phyloP scores from a whole-genome alignment of 2,797 vertebrate genomes.

The Capromys pilorides region DNA sequence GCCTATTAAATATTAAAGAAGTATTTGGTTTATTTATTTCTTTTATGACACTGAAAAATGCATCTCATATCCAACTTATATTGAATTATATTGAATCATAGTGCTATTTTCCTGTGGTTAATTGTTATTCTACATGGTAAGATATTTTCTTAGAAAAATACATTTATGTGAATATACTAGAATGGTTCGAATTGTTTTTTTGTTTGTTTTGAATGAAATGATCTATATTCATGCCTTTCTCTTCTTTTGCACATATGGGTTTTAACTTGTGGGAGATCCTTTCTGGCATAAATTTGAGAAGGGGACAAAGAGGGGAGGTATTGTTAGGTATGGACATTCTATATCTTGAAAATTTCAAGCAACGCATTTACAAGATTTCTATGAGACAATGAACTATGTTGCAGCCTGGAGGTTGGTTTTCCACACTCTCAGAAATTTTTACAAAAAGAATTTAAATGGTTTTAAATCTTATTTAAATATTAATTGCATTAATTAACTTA shows the following conservation, averaged over 20 bases:
- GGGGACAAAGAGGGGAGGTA: background rate
- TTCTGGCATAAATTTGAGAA: background rate
- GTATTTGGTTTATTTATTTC: conserved; percentile 43
- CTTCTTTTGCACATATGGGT: background rate
- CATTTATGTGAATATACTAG: background rate
- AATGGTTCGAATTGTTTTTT: background rate
- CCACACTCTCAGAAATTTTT: background rate
- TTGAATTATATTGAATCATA: background rate
- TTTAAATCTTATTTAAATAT: background rate
- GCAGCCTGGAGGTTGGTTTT: background rate
- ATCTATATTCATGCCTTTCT: background rate
- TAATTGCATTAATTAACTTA: background rate
- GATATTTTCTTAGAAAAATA: background rate
- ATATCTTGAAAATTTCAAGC: background rate
- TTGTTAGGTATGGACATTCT: background rate
- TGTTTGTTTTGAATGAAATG: background rate
- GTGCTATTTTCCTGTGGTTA: background rate
- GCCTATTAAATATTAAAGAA: background rate
- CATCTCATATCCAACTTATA: background rate
- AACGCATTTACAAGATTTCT: background rate
- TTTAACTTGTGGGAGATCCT: background rate
- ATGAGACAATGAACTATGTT: background rate
- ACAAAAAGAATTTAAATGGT: background rate
- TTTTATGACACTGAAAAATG: conserved; percentile 16
- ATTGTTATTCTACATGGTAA: background rate